These are phyloP conservation scores for Meandrina meandrites DNA, from an alignment of 92 coral and sea anemone genomes.

Conservation along the genomic window DNA sequence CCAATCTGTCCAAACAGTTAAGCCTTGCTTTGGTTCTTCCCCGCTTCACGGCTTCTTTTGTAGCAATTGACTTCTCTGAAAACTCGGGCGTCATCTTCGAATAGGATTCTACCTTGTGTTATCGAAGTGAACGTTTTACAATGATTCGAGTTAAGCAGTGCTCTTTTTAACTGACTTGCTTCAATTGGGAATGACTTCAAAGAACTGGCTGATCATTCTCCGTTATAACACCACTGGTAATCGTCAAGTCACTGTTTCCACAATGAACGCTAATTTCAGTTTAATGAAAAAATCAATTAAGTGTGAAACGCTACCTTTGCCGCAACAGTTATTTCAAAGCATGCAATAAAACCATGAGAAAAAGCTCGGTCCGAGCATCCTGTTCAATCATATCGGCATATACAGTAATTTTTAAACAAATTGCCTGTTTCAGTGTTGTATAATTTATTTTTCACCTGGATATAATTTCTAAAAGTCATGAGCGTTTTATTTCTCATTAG, in stretches of 20 bases:
- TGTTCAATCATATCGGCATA: constrained; percentile 7
- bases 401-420: constrained; percentile 7
- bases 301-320: constrained; percentile 31
- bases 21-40: neutral
- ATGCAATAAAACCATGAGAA: constrained; percentile 25
- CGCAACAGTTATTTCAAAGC: constrained; percentile 26
- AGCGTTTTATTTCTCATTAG: neutral
- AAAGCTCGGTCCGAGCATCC: neutral
- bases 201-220: constrained; percentile 1
- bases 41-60: neutral
- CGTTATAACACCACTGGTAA: neutral
- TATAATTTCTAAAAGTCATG: neutral
- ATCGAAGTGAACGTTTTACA: neutral
- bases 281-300: constrained; percentile 19
- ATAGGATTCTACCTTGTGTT: neutral
- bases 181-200: neutral
- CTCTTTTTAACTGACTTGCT: neutral
- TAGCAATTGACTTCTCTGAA: neutral
- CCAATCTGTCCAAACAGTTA: neutral
- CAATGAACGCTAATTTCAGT: constrained; percentile 28
- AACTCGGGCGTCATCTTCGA: neutral
- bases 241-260: neutral
- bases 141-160: no score
- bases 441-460: neutral
- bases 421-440: neutral